phyloP scores from a whole-genome alignment of 2,888 invertebrate genomes.

The Drosophila leonis region DNA sequence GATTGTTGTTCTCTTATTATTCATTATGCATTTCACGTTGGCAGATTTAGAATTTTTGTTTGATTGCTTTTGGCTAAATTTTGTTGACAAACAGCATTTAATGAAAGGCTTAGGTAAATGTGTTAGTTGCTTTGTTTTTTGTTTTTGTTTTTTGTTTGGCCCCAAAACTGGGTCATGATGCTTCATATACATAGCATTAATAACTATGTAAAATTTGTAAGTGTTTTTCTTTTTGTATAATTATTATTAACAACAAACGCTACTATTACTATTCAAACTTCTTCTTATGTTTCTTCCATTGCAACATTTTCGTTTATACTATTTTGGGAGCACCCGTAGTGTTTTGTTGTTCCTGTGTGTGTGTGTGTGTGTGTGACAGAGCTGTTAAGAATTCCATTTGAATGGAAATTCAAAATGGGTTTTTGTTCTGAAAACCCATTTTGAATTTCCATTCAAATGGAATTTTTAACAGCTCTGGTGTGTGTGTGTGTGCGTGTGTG shows the following conservation, averaged over 20 bases:
- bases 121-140: slow-evolving; percentile 16
- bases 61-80: slow-evolving; percentile 54
- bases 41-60: slow-evolving; percentile 50
- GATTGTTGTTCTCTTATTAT: slow-evolving; percentile 35
- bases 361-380: not conserved
- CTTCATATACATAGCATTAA: slow-evolving; percentile 23
- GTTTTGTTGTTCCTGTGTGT: slow-evolving; percentile 30
- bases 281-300: slow-evolving; percentile 18
- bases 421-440: too few relatives aligned
- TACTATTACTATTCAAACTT: slow-evolving; percentile 47
- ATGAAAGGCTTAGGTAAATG: slow-evolving; percentile 31
- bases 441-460: too few relatives aligned
- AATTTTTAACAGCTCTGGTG: too few relatives aligned
- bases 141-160: not conserved
- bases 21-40: slow-evolving; percentile 34
- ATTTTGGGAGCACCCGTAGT: slow-evolving; percentile 67
- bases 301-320: slow-evolving; percentile 49
- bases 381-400: too few relatives aligned
- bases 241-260: slow-evolving; percentile 70
- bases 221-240: slow-evolving; percentile 31
- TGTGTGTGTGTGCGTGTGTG: slow-evolving; percentile 2
- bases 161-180: slow-evolving; percentile 33
- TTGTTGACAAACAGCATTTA: slow-evolving; percentile 30
- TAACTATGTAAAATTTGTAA: slow-evolving; percentile 24
- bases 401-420: too few relatives aligned